Evolutionary conservation across 2,797 vertebrate species (phyloP), one percentile per base, ranked within the genome.

Genomic region (Syndactyla subalaris): DNA sequence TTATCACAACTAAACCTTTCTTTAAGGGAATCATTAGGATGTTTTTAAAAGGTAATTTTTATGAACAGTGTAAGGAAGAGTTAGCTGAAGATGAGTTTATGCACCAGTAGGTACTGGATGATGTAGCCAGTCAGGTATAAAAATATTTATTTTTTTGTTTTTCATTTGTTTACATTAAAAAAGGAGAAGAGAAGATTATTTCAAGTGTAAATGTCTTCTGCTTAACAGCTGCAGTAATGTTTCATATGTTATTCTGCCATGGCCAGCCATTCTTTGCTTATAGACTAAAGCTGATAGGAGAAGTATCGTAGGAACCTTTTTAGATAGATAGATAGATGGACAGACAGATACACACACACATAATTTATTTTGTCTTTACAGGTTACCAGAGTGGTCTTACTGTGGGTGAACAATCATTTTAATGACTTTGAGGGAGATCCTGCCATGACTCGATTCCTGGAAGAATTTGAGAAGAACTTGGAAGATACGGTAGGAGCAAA

Each of bases 361-460:
- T 9, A 12, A 34, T 77, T 36, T 26, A 22, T 43, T 59, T 14
- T 74, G 76, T 85, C 70, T 36, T 81, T 63, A 36, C 95, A 99
- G 99, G 99, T 99, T 26, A 99, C 99, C 4, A 98, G 99, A 90
- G 99, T 99, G 72, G 99, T 99, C 54, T 97, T 99, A 55, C 97
- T 99, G 90, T 99, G 99, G 99, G 99, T 99, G 93, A 99, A 99
- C 97, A 99, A 99, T 97, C 99, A 99, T 95, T 99, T 99, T 96
- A 99, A 99, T 92, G 99, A 99, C 98, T 99, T 99, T 96, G 99
- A 99, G 97, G 99, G 99, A 27, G 98, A 99, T 96, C 98, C 98
- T n/a, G 98, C 98, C 66, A 99, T 99, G 99, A 99, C 99, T 12
- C 98, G 96, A 76, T 99, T 99, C 97, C 97, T 99, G 91, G 99